Evolutionary conservation across 2,888 invertebrate genomes (phyloP), one percentile per base, ranked within the genome.

Genomic region (Opisthograptis luteolata): DNA sequence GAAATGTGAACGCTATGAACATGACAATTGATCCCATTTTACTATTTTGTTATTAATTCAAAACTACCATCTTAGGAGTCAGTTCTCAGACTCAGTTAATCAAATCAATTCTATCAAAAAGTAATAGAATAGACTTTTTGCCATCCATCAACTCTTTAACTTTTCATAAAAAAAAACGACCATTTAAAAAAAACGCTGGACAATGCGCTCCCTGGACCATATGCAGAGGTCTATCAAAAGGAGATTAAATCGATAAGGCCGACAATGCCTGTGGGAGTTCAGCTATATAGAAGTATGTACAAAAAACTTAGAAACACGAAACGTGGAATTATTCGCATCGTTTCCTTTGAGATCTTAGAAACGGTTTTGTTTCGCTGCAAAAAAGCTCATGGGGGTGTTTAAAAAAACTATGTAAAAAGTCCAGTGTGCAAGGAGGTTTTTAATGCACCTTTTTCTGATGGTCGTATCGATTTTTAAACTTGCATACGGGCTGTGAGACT

Each of bases 251-350:
- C 84, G 87, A 85, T 87, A 86, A 75, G 76, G 53, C 76, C 76
- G 76, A 86, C 88, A 86, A 87, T 78, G 68, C 74, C 76, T 72
- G 85, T 80, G 83, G 88, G 84, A 86, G 86, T 82, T 81, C 66
- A 74, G 76, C 80, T 79, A 84, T 60, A 61, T 71, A 78, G 76
- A 81, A 81, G 80, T 79, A 84, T 60, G 60, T 71, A 78, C 76
- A 81, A 81, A 81, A 85, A 82, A 76, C 73, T 75, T 73, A 79
- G 88, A 84, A 90, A 90, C 86, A 84, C 80, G 88, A 90, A 88
- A 86, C 89, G 84, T 76, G 79, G 86, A 88, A 90, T 90, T 89
- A 90, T 89, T 90, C 86, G 90, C 90, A 84, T 89, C 87, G 87
- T 83, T 84, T 87, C 87, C 78, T 87, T 84, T 82, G 80, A 87